phyloP scores from a whole-genome alignment of 2,888 invertebrate genomes.

The Orchestes rusci region DNA sequence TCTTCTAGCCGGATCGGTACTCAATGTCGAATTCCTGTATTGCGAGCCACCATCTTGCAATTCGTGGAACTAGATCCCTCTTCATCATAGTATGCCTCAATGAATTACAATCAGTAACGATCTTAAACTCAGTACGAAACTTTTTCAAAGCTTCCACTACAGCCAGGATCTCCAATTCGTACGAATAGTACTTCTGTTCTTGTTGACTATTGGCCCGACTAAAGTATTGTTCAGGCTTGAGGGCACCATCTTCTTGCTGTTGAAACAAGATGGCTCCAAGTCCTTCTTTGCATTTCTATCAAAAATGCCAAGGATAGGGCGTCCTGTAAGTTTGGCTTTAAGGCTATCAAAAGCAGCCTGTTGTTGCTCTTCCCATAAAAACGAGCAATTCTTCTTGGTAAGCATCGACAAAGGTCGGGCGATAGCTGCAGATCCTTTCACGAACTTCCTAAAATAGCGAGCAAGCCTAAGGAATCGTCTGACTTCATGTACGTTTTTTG shows the following conservation, averaged over 20 bases:
- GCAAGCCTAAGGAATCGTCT: too few species aligned
- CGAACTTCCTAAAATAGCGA: too few species aligned
- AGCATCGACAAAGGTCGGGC: conserved; percentile 1
- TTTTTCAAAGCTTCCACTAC: too few species aligned
- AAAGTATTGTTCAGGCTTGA: conserved; percentile 31
- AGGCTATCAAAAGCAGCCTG: neutral
- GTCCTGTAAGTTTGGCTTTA: too few species aligned
- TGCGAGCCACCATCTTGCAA: too few species aligned
- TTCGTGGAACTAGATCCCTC: too few species aligned
- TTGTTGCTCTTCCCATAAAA: neutral
- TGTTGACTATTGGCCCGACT: conserved; percentile 17
- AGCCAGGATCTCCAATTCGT: too few species aligned
- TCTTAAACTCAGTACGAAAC: conserved; percentile 24
- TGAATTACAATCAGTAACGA: conserved; percentile 30
- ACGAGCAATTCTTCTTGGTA: too few species aligned
- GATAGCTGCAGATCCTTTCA: too few species aligned
- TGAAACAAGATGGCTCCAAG: conserved; percentile 30
- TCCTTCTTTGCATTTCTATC: conserved; percentile 22
- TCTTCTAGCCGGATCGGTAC: conserved; percentile 29
- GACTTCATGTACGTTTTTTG: too few species aligned
- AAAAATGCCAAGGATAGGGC: too few species aligned
- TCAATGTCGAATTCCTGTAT: conserved; percentile 34
- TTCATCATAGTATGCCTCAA: conserved; percentile 33
- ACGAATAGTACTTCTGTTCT: conserved; percentile 26
- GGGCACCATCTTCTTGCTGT: neutral